Evolutionary conservation across 2,888 invertebrate genomes (phyloP).

Genomic region (Germaria angustata): DNA sequence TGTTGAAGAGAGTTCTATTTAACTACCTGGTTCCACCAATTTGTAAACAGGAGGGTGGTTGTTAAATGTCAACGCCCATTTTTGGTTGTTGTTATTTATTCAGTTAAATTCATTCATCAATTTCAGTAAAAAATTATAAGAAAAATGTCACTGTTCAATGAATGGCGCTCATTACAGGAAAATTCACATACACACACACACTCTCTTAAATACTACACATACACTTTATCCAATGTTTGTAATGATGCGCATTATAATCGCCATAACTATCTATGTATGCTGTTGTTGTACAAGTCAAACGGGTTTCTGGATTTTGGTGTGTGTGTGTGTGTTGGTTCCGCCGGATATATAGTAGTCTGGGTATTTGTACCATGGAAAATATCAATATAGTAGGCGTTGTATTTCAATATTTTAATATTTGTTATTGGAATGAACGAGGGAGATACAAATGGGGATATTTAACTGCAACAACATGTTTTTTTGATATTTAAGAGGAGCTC

Average conservation of each 20-base stretch:
- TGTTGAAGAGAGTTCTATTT: slow-evolving; percentile 4
- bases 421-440: neutral
- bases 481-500: slow-evolving; percentile 6
- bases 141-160: slow-evolving; percentile 40
- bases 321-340: slow-evolving; percentile 24
- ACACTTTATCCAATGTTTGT: slow-evolving; percentile 2
- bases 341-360: slow-evolving; percentile 14
- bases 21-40: slow-evolving; percentile 15
- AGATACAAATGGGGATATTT: slow-evolving; percentile 9
- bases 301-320: neutral
- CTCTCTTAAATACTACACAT: neutral
- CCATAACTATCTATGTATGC: slow-evolving; percentile 49
- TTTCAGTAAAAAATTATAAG: slow-evolving; percentile 23
- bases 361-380: slow-evolving; percentile 39
- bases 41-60: slow-evolving; percentile 19
- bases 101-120: slow-evolving; percentile 54
- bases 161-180: slow-evolving; percentile 40
- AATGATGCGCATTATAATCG: slow-evolving; percentile 58
- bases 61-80: slow-evolving; percentile 25
- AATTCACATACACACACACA: neutral
- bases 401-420: slow-evolving; percentile 29
- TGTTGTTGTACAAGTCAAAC: neutral
- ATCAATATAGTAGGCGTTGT: slow-evolving; percentile 58
- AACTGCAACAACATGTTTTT: slow-evolving; percentile 1
- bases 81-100: neutral